Evolutionary conservation across 2,113 vertebrate species (phyloP).

Genomic region (Suricata suricatta): DNA sequence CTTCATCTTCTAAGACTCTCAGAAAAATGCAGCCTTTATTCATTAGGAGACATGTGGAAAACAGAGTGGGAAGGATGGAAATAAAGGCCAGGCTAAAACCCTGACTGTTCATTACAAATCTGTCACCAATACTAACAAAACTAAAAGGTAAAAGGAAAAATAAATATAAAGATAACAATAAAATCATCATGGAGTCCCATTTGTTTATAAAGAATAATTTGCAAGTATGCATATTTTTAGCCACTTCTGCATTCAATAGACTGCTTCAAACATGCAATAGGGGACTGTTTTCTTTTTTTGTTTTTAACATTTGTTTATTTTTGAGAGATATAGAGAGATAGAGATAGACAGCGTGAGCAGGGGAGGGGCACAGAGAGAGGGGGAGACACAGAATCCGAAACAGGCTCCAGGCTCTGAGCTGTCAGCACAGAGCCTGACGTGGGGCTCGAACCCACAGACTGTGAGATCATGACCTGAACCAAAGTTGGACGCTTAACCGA

Average conservation of each 20-base stretch:
- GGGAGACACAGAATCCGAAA: too few species aligned
- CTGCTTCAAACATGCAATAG: rapidly evolving
- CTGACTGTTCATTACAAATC: not conserved
- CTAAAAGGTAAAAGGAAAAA: not conserved
- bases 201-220: not conserved
- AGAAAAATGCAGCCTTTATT: not conserved
- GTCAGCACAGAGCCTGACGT: too few species aligned
- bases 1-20: not conserved
- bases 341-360: too few species aligned
- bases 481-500: too few species aligned
- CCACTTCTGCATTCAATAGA: rapidly evolving
- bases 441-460: too few species aligned
- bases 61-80: not conserved
- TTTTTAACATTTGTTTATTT: too few species aligned
- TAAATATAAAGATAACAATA: not conserved
- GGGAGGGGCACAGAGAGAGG: too few species aligned
- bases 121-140: not conserved
- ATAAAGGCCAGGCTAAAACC: not conserved
- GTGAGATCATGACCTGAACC: too few species aligned
- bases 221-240: not conserved
- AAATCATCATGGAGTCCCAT: not conserved
- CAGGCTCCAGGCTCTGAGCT: too few species aligned
- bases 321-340: too few species aligned
- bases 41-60: not conserved
- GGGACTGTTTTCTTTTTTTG: not conserved